Evolutionary conservation across 2,888 invertebrate genomes (phyloP).

Genomic region (Fragum whitleyi): DNA sequence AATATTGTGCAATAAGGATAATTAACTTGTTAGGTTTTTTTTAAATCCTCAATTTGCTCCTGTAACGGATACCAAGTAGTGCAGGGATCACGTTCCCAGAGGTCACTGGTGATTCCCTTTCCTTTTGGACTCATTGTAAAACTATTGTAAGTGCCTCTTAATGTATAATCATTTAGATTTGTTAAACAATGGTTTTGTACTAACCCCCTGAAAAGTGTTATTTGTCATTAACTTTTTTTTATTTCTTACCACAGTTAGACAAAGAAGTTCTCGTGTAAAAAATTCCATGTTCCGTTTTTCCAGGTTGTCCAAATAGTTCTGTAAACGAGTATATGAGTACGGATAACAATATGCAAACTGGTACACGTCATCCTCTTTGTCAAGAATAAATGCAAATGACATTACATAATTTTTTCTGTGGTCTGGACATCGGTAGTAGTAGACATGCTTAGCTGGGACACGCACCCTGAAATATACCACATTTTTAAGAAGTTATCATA

Average conservation of each 20-base stretch:
- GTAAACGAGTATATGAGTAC: constrained; percentile 96
- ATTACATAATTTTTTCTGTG: constrained; percentile 95
- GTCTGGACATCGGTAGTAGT: constrained; percentile 95
- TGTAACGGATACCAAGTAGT: too few species aligned
- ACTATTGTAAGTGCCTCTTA: too few species aligned
- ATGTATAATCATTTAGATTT: too few species aligned
- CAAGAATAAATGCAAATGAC: constrained; percentile 97
- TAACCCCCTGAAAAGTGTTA: too few species aligned
- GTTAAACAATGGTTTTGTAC: too few species aligned
- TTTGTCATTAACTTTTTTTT: too few species aligned
- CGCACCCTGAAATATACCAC: constrained; percentile 82
- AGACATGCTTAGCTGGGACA: constrained; percentile 90
- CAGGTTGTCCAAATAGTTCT: constrained; percentile 92
- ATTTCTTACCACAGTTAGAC: constrained; percentile 83
- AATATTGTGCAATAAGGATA: too few species aligned
- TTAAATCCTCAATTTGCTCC: too few species aligned
- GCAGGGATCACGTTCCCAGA: too few species aligned
- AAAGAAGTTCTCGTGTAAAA: constrained; percentile 89
- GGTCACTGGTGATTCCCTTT: too few species aligned
- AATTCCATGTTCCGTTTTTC: constrained; percentile 88
- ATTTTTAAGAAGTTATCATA: neutral
- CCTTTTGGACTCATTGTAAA: too few species aligned
- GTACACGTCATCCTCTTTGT: constrained; percentile 96
- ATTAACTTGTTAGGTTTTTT: too few species aligned
- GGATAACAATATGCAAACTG: constrained; percentile 97